A percentile compares a stretch with the other conserved stretches of the same genome.
These are phyloP conservation scores for Mythimna impura DNA, from an alignment of 2,888 invertebrate genomes.

Conservation along the genomic window DNA sequence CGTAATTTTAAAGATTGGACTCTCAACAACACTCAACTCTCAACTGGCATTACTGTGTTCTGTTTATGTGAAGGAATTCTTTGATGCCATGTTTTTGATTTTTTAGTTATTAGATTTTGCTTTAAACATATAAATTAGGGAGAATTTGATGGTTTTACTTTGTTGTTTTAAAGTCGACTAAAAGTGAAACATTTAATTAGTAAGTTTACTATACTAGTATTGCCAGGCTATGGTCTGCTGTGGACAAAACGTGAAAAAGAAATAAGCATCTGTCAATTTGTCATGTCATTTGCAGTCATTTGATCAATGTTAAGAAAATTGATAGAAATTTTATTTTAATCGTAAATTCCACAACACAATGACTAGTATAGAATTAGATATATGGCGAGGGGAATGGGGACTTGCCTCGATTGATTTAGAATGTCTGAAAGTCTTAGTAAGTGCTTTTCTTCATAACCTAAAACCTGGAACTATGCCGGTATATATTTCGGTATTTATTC, in stretches of 20 bases:
- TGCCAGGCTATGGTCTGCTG: background rate
- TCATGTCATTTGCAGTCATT: slow-evolving; percentile 52
- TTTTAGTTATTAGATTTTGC: no score
- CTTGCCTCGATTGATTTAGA: slow-evolving; percentile 96
- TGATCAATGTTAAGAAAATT: slow-evolving; percentile 65
- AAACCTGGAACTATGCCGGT: slow-evolving; percentile 70
- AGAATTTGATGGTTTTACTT: background rate
- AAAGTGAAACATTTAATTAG: background rate
- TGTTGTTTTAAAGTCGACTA: background rate
- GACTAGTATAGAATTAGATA: slow-evolving; percentile 91
- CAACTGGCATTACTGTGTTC: background rate
- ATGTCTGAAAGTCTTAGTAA: slow-evolving; percentile 95
- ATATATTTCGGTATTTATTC: slow-evolving; percentile 33
- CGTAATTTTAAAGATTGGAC: no score
- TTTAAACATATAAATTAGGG: no score
- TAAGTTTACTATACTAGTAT: background rate
- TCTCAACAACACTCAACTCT: no score
- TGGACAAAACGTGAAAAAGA: slow-evolving; percentile 16
- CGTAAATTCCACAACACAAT: slow-evolving; percentile 68
- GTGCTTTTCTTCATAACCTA: slow-evolving; percentile 71
- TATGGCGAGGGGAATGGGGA: slow-evolving; percentile 97
- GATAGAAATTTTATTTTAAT: slow-evolving; percentile 47
- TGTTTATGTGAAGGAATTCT: background rate
- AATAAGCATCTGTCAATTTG: slow-evolving; percentile 35
- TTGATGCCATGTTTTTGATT: no score